Evolutionary conservation across 2,888 invertebrate species (phyloP), one percentile per base, ranked within the genome.

Genomic region (Catonia carolina): DNA sequence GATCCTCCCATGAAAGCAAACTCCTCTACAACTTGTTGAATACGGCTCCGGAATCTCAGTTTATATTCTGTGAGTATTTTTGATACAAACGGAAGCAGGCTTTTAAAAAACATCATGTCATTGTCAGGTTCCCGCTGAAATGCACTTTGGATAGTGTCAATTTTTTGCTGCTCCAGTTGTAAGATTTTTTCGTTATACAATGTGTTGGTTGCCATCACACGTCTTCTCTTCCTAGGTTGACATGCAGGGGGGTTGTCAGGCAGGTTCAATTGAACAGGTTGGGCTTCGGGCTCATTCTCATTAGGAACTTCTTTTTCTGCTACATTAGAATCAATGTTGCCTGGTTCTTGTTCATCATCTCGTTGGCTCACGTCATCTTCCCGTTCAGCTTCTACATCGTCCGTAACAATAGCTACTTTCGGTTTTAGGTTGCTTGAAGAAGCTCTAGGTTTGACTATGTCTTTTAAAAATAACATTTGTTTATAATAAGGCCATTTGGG

Each of bases 61-160:
- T 56, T 56, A 10, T 36, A 36, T 36, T 57, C 27, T 17, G n/a
- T 5, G 1, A 53, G 53, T 35, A 53, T 53, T 27, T 57, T 52
- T n/a, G 36, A 18, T 6, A 48, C 23, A 27, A 41, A 41, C 10
- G 45, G 56, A 10, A 57, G n/a, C 6, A 57, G 53, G 33, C 53
- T 57, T 33, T 45, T 23, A 36, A 57, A 53, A 45, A 57, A 57
- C 31, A 52, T 12, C 23, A 57, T 31, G 45, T 57, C 56, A 14
- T 33, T 33, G 33, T 33, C 33, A 31, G 56, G 51, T 51, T 31
- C 31, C 14, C 31, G 18, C 5, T 56, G 56, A 18, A 56, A 33
- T n/a, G 33, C 51, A 49, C 14, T 56, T 42, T 42, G 5, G 5
- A 51, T 49, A 14, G 51, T 39, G 4, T 42, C 31, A 23, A 39